Evolutionary conservation across 2,797 vertebrate species (phyloP).

Genomic region (Poeciliopsis infans): DNA sequence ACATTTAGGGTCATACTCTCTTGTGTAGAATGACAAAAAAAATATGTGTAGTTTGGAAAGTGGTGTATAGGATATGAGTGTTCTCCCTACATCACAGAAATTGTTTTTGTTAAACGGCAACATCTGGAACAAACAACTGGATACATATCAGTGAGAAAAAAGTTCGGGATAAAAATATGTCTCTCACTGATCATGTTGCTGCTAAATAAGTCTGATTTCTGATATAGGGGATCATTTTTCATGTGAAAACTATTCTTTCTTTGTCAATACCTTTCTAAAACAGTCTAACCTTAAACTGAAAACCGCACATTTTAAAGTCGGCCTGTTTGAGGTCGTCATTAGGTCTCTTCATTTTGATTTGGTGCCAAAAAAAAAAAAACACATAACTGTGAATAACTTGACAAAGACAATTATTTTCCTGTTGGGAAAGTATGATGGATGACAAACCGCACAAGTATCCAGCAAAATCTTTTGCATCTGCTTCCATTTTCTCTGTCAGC

Average conservation of each 20-base stretch:
- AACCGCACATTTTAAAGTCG: neutral
- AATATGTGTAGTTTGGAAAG: neutral
- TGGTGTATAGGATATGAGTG: neutral
- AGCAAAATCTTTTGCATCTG: conserved; percentile 7
- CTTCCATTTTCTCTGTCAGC: conserved; percentile 1
- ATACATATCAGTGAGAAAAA: neutral
- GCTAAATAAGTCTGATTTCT: no score
- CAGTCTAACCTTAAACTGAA: neutral
- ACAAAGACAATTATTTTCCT: neutral
- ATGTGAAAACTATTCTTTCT: no score
- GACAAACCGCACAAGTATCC: neutral
- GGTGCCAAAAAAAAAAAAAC: neutral
- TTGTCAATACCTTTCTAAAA: neutral
- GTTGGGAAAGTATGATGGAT: neutral
- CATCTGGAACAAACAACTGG: neutral
- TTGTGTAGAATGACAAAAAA: neutral
- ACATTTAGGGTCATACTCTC: neutral
- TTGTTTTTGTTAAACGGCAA: neutral
- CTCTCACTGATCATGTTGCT: neutral
- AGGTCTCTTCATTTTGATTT: neutral
- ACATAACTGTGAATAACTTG: neutral
- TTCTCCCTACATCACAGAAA: neutral
- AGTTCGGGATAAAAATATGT: neutral
- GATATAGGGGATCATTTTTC: no score
- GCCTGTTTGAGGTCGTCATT: neutral